Conservation (phyloP, 2,113 vertebrate species). For the Oryzias curvinotus region DNA sequence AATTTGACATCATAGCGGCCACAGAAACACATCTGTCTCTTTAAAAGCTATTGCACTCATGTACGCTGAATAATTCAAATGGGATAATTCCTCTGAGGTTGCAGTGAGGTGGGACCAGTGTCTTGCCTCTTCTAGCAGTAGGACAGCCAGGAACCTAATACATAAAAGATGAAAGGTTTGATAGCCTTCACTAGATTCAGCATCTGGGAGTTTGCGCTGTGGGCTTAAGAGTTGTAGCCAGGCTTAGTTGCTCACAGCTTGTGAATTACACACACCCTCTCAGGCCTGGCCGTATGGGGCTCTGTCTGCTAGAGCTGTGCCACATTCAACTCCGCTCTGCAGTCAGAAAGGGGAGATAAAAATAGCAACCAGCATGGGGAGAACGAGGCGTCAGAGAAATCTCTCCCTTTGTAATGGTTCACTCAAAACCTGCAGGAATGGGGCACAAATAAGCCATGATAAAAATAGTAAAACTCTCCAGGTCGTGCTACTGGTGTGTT, state of each 20-base stretch:
- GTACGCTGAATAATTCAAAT: constrained; percentile 68
- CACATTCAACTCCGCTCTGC: constrained; percentile 55
- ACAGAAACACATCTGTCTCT: constrained; percentile 49
- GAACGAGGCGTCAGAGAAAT: constrained; percentile 39
- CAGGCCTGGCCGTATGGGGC: constrained; percentile 43
- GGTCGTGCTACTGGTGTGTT: constrained; percentile 6
- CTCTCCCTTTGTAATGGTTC: constrained; percentile 17
- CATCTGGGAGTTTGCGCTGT: constrained; percentile 69
- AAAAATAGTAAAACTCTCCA: constrained; percentile 8
- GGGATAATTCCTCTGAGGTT: constrained; percentile 61
- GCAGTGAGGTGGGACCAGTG: constrained; percentile 76
- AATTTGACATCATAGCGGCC: constrained; percentile 49
- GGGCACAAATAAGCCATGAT: background rate
- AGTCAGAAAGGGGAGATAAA: constrained; percentile 50
- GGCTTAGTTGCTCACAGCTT: constrained; percentile 40
- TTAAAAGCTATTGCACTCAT: constrained; percentile 66
- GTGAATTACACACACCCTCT: constrained; percentile 54
- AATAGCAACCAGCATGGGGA: constrained; percentile 58
- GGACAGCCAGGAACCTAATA: constrained; percentile 85
- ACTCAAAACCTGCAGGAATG: constrained; percentile 8
- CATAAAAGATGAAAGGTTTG: constrained; percentile 95
- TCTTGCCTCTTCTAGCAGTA: constrained; percentile 82
- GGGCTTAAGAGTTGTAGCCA: constrained; percentile 51
- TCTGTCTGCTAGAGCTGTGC: constrained; percentile 55
- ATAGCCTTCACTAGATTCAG: constrained; percentile 83